Evolutionary conservation across 1,140 invertebrate genomes (phyloP), one percentile per base, ranked within the genome.

Genomic region (Drosophila suzukii): DNA sequence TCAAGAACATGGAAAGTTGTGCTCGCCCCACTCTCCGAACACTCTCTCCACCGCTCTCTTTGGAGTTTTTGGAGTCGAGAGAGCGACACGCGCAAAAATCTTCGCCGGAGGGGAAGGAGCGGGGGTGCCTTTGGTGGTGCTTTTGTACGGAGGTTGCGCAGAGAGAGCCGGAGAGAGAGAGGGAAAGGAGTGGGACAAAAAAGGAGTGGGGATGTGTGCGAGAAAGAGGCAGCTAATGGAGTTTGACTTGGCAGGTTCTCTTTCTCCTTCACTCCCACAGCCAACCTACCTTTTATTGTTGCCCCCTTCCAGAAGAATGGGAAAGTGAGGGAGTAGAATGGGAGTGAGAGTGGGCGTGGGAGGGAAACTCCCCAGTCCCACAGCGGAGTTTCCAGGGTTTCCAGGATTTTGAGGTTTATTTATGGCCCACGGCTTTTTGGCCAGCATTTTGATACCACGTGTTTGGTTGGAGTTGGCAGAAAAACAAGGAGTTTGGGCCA

Each of bases 1-100:
- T 91, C 89, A 89, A 91, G 89, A 91, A 91, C 89, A 89, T 91
- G 83, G 89, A 91, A 91, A 91, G 89, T 91, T 90, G 44, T 50
- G 59, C 57, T 38, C 46, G 58, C 27, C 27, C 3, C 27, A 27
- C 62, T 39, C 30, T 38, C 50, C 24, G 32, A 3, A 6, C 12
- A 27, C 54, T 51, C 63, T 30, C 53, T 56, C 47, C 34, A 24
- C 17, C 10, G 13, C 43, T 50, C 58, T 54, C 39, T 43, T 50
- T 15, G 57, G 57, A 50, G 53, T 54, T 57, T 51, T 39, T 20
- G 32, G 50, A 57, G 61, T 54, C 62, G 71, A 86, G 83, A 86
- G 83, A 86, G 83, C 83, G 72, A 88, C 83, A 86, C 83, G 83
- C 83, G 83, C 78, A 88, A 53, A 75, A 68, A 67, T 67, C 34